A percentile compares a stretch with the other conserved stretches of the same genome.
These are phyloP conservation scores for Burhinus oedicnemus DNA, from an alignment of 2,113 vertebrate species.

Conservation along the genomic window DNA sequence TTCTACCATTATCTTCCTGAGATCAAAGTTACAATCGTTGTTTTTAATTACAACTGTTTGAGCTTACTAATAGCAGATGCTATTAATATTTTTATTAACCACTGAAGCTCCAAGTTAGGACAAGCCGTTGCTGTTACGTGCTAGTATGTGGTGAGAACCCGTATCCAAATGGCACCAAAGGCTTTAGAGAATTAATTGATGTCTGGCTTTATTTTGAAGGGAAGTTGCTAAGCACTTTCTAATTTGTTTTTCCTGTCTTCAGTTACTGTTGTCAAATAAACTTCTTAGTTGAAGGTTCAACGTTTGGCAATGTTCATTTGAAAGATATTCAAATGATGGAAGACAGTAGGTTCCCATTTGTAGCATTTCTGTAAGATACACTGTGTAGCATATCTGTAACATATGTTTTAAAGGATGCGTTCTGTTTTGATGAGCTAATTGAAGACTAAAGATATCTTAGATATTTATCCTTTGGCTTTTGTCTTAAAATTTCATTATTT, in stretches of 20 bases:
- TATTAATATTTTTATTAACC: slow-evolving; percentile 36
- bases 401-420: slow-evolving; percentile 62
- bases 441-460: slow-evolving; percentile 74
- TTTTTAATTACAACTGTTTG: slow-evolving; percentile 24
- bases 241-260: background rate
- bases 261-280: slow-evolving; percentile 39
- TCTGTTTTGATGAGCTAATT: slow-evolving; percentile 64
- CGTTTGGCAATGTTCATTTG: slow-evolving; percentile 17
- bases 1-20: slow-evolving; percentile 16
- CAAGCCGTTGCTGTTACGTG: background rate
- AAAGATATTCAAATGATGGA: background rate
- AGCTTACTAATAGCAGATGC: slow-evolving; percentile 19
- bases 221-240: slow-evolving; percentile 51
- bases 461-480: slow-evolving; percentile 81
- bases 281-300: slow-evolving; percentile 27
- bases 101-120: slow-evolving; percentile 38
- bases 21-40: background rate
- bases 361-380: slow-evolving; percentile 65
- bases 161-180: slow-evolving; percentile 21
- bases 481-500: slow-evolving; percentile 80
- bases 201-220: slow-evolving; percentile 23
- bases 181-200: slow-evolving; percentile 8
- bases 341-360: slow-evolving; percentile 53
- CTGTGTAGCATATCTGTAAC: slow-evolving; percentile 65
- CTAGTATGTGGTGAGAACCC: background rate